phyloP scores from a whole-genome alignment of 2,888 invertebrate genomes.

The Cotesia congregata region DNA sequence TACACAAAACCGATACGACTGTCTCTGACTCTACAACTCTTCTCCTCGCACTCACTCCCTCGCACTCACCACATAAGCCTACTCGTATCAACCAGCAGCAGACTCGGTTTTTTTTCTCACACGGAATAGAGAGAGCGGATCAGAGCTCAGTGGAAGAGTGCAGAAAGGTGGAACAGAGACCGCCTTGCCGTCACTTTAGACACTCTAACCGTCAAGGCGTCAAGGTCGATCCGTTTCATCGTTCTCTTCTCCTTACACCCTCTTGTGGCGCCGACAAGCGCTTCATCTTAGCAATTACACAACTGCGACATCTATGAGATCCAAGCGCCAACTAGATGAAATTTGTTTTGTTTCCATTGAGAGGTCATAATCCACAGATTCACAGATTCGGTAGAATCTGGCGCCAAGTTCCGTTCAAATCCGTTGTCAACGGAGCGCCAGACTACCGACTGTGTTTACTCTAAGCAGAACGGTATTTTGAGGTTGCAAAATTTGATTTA shows the following conservation, averaged over 20 bases:
- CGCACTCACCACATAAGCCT: slow-evolving; percentile 47
- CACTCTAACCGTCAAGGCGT: slow-evolving; percentile 46
- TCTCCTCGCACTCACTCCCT: slow-evolving; percentile 48
- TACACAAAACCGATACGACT: slow-evolving; percentile 29
- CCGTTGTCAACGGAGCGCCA: too few species aligned
- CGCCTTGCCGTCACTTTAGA: slow-evolving; percentile 48
- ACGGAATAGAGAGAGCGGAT: slow-evolving; percentile 23
- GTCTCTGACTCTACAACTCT: slow-evolving; percentile 43
- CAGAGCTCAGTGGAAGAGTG: background rate
- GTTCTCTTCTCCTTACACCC: background rate
- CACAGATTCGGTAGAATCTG: too few species aligned
- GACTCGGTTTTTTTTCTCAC: slow-evolving; percentile 31
- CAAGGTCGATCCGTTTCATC: slow-evolving; percentile 48
- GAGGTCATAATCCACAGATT: too few species aligned
- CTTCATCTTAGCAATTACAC: background rate
- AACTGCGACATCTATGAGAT: background rate
- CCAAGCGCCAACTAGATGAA: background rate
- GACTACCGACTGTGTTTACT: too few species aligned
- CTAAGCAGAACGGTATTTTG: too few species aligned
- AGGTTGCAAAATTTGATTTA: too few species aligned
- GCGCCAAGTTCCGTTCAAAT: too few species aligned
- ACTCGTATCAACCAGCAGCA: slow-evolving; percentile 21
- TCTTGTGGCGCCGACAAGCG: background rate
- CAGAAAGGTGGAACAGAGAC: slow-evolving; percentile 35
- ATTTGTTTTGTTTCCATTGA: too few species aligned